phyloP scores from a whole-genome alignment of 2,888 invertebrate genomes.

The Habrosyne pyritoides region DNA sequence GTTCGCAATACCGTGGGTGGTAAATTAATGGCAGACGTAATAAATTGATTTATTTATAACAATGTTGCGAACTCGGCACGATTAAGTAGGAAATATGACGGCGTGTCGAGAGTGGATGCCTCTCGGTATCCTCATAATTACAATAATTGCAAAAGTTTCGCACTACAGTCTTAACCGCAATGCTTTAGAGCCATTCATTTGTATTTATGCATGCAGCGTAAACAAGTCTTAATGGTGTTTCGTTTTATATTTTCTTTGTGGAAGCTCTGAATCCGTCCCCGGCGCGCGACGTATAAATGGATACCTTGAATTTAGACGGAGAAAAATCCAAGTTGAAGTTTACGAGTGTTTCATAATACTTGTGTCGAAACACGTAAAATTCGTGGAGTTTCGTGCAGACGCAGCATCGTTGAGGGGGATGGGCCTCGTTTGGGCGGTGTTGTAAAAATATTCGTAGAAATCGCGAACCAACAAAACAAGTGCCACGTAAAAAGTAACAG shows the following conservation, averaged over 20 bases:
- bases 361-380: slow-evolving; percentile 72
- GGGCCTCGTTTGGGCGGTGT: slow-evolving; percentile 52
- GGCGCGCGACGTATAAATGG: slow-evolving; percentile 24
- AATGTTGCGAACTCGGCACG: slow-evolving; percentile 65
- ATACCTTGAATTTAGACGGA: slow-evolving; percentile 41
- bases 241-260: slow-evolving; percentile 51
- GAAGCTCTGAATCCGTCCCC: slow-evolving; percentile 28
- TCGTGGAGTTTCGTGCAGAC: slow-evolving; percentile 66
- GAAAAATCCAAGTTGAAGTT: slow-evolving; percentile 63
- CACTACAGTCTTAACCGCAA: slow-evolving; percentile 64
- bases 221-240: slow-evolving; percentile 59
- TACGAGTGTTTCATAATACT: slow-evolving; percentile 72
- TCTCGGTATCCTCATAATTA: slow-evolving; percentile 74
- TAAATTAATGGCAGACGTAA: slow-evolving; percentile 54
- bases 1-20: slow-evolving; percentile 7
- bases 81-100: slow-evolving; percentile 79
- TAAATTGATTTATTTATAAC: slow-evolving; percentile 73
- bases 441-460: slow-evolving; percentile 65
- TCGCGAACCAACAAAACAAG: slow-evolving; percentile 56
- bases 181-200: slow-evolving; percentile 68
- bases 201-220: slow-evolving; percentile 66
- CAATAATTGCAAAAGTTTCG: slow-evolving; percentile 79
- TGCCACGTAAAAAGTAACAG: slow-evolving; percentile 64
- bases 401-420: slow-evolving; percentile 62
- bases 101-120: slow-evolving; percentile 62